Base-by-base conservation (phyloP, 1,140 invertebrate genomes). In the Ctenoplectra terminalis region DNA sequence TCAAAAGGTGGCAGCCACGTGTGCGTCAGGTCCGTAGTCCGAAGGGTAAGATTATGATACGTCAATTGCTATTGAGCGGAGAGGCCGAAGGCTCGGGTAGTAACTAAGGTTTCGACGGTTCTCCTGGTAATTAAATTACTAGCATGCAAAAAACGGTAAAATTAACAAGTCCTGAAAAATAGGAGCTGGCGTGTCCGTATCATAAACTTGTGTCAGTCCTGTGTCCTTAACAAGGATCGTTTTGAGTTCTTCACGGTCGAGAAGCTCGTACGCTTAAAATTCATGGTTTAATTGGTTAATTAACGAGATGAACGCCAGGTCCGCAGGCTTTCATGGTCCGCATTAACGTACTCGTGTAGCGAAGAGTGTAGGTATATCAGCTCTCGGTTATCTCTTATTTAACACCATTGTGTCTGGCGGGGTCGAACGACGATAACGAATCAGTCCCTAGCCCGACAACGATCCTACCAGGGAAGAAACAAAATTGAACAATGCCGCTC, bases 401-500 rank as follows among this genome's bases (percentile, higher is more conserved):
- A 91, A 90, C 91, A 90, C 90, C 89, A 91, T 92, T 91, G 90
- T 91, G 90, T 90, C 87, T 85, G 83, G 78, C 67, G 43, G 82
- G 76, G 76, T 77, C 64, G 83, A 79, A 87, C 86, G 80, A 78
- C 80, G 91, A 92, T 92, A 92, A 92, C 91, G 91, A 92, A 92
- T 92, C 90, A 86, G 81, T 78, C 73, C 64, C 84, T 82, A 72
- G 61, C 56, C 61, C 29, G 69, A 46, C 77, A 29, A 48, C 66
- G 20, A 63, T 72, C 72, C 60, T 23, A 43, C 34, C 8, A 67
- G 72, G 75, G 78, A 76, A 82, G 81, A 85, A 88, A 88, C 83
- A 86, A 86, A 87, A 83, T 85, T 85, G 89, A 85, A 92, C 91
- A 92, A 92, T 92, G 88, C 89, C 88, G 88, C 90, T 88, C 86